These are phyloP conservation scores for Sciurus vulgaris DNA, from an alignment of 2,797 vertebrate species.

Conservation along the genomic window DNA sequence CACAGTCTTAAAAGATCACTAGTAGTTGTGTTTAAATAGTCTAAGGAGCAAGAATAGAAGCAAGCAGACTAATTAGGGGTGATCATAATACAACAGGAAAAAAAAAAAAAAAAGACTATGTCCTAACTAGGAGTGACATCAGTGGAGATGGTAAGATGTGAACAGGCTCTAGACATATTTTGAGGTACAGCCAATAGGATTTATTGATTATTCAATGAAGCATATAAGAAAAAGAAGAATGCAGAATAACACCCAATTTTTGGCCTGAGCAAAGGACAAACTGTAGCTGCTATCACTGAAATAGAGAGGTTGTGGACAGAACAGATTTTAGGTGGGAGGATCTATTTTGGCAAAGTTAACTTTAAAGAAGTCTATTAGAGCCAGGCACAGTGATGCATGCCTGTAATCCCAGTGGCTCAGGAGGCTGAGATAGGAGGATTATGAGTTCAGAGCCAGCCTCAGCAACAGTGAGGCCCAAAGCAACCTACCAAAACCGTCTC, in stretches of 20 bases:
- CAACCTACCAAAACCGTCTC: no score
- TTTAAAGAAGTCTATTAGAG: slow-evolving; percentile 38
- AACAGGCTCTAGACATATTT: neutral
- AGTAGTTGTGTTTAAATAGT: neutral
- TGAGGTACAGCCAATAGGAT: neutral
- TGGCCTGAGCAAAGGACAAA: slow-evolving; percentile 44
- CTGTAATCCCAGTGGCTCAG: no score
- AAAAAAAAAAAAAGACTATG: neutral
- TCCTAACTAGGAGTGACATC: neutral
- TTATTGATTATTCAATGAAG: neutral
- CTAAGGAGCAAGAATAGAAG: neutral
- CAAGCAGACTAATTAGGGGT: neutral
- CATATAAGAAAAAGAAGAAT: slow-evolving; percentile 33
- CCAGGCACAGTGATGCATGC: no score
- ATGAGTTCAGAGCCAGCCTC: no score
- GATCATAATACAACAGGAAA: neutral
- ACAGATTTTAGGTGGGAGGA: slow-evolving; percentile 66
- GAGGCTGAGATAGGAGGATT: no score
- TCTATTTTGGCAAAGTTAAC: slow-evolving; percentile 49
- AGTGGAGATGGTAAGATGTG: neutral
- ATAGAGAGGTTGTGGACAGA: neutral
- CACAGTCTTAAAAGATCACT: neutral
- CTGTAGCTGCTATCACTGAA: slow-evolving; percentile 18
- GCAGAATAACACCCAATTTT: slow-evolving; percentile 32
- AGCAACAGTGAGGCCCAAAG: no score